Evolutionary conservation across 1,140 invertebrate genomes (phyloP), one percentile per base, ranked within the genome.

Genomic region (Leptinotarsa texana): DNA sequence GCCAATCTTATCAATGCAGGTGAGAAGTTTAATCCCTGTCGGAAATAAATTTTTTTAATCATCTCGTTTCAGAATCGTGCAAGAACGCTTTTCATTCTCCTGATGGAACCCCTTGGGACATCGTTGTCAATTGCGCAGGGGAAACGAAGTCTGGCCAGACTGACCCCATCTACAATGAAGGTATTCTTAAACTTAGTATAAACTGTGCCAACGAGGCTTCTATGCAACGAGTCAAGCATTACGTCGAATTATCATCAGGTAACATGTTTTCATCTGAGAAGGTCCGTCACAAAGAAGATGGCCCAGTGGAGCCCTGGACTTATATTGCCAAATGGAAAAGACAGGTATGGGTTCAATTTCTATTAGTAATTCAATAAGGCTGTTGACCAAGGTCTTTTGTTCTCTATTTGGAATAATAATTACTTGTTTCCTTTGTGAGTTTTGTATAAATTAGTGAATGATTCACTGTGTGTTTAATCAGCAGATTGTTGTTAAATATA

Each of bases 1-100:
- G 93, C 94, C 51, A 97, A 97, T 87, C 89, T 98, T 42, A 96
- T 96, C 76, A 95, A 94, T 87, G 84, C 90, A 89, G 91, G 95
- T 96, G 91, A 75, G 48, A 17, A 57, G 15, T 57, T 4, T 1
- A 57, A 57, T 42, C 11, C 8, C 11, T 42, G 33, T 42, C 2
- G 2, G 3, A 57, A n/a, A n/a, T 4, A 4, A n/a, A 3, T 57
- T 57, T 18, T 57, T 57, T 6, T 4, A 17, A 42, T n/a, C n/a
- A 77, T 83, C 1, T 57, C 17, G 3, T 18, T 83, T 33, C 82
- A 95, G 93, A 88, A 80, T 94, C 93, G 78, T 94, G 92, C 83
- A 90, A 94, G 81, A 89, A 89, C 82, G 94, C 93, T 1, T 93
- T 96, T 84, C 86, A 88, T 69, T 87, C 88, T 65, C 85, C 88